Evolutionary conservation across 2,113 vertebrate species (phyloP).

Genomic region (Grammomys surdaster): DNA sequence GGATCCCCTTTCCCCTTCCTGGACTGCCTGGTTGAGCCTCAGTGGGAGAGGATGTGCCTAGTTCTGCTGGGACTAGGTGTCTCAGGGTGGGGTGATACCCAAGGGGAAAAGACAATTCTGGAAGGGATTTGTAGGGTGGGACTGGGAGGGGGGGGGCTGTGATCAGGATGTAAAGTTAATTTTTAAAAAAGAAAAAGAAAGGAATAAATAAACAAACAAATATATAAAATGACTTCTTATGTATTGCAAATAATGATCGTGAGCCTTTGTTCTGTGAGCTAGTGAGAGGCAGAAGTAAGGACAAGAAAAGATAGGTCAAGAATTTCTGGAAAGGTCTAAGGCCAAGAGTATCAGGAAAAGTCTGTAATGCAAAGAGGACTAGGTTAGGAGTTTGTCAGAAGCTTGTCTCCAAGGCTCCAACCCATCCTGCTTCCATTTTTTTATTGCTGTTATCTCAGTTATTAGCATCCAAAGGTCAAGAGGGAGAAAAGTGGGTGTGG

Average conservation of each 20-base stretch:
- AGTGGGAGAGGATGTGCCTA: too few relatives aligned
- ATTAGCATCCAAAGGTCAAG: background rate
- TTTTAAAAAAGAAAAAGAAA: too few relatives aligned
- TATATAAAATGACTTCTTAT: constrained; percentile 12
- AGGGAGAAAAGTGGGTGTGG: background rate
- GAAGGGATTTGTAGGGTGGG: too few relatives aligned
- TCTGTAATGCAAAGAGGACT: background rate
- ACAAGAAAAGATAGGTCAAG: background rate
- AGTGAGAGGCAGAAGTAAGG: background rate
- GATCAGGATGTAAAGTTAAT: too few relatives aligned
- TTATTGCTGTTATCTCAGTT: background rate
- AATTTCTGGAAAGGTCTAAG: background rate
- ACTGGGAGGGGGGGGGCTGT: too few relatives aligned
- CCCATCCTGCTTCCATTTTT: background rate
- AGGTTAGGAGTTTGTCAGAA: background rate
- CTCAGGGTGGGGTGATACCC: too few relatives aligned
- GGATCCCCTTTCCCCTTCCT: too few relatives aligned
- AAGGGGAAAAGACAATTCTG: too few relatives aligned
- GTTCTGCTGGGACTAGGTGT: too few relatives aligned
- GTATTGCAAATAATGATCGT: background rate
- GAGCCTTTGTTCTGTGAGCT: background rate
- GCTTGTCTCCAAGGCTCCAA: background rate
- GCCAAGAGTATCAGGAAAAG: background rate
- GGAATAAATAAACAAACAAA: too few relatives aligned
- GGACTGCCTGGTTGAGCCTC: too few relatives aligned